Evolutionary conservation across 2,113 vertebrate genomes (phyloP), one percentile per base, ranked within the genome.

Genomic region (Tenrec ecaudatus): DNA sequence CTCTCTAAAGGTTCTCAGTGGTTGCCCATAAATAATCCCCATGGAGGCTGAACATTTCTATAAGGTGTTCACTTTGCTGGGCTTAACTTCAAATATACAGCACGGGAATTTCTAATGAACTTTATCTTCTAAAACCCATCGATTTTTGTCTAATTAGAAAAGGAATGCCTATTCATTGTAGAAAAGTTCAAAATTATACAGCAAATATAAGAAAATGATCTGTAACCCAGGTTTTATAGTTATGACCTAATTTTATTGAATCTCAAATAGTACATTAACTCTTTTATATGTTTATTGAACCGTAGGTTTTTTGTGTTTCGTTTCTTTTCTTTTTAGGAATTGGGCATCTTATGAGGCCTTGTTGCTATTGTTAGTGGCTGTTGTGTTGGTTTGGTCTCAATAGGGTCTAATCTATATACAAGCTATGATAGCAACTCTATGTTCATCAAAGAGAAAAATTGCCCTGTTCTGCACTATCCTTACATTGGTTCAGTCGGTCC

Each of bases 1-100:
- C 88, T 96, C 92, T 92, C 93, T 93, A 81, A 92, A 88, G 82
- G 27, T 68, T 77, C 93, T 92, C 86, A 75, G 94, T 88, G 76
- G 95, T 86, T 90, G 82, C 76, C 84, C 88, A 75, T 94, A 92
- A 95, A 95, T 96, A 96, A 93, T 92, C 69, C 76, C 43, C 31
- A 58, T 75, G 81, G 95, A 82, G 82, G 11, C 77, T 77, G 58
- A 80, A 82, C 92, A 36, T 85, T 89, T 81, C 90, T 47, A 2
- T 60, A 78, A 84, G 29, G 81, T 81, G 29, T 88, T 91, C 77
- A 69, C 69, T 75, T 43, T 22, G 58, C 25, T 53, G 60, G 78
- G 53, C 69, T 91, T 90, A 81, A 94, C 82, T 95, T 91, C 83
- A 84, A 40, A 89, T 2, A 2, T 25, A 38, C 29, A 71, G 43